phyloP scores from a whole-genome alignment of 2,888 invertebrate species.

The Sinopyrophorus schimmeli region DNA sequence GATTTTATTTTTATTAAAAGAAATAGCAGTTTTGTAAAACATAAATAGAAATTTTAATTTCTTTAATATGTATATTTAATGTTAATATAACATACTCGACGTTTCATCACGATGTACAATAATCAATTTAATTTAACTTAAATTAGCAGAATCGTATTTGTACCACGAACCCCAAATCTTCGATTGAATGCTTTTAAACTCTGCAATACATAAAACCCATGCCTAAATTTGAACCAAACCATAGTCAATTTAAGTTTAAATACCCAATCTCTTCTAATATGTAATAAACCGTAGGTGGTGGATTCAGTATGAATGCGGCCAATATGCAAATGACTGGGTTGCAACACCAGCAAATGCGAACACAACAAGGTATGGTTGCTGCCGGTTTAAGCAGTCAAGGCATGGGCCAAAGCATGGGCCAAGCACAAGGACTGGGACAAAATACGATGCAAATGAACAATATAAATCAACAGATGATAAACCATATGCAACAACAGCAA shows the following conservation, averaged over 20 bases:
- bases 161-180: too few species aligned
- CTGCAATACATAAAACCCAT: too few species aligned
- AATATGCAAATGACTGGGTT: slow-evolving; percentile 57
- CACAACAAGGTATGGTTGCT: slow-evolving; percentile 52
- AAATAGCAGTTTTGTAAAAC: too few species aligned
- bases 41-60: too few species aligned
- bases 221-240: too few species aligned
- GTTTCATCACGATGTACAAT: too few species aligned
- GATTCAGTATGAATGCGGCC: slow-evolving; percentile 42
- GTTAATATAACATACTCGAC: too few species aligned
- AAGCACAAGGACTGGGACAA: slow-evolving; percentile 46
- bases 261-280: neutral
- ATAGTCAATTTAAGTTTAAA: neutral
- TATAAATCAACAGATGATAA: slow-evolving; percentile 58
- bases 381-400: slow-evolving; percentile 48
- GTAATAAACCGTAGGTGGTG: slow-evolving; percentile 16
- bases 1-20: too few species aligned
- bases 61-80: too few species aligned
- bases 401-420: slow-evolving; percentile 39
- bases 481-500: slow-evolving; percentile 59
- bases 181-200: too few species aligned
- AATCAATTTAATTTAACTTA: too few species aligned
- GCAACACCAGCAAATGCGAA: slow-evolving; percentile 57
- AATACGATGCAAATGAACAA: slow-evolving; percentile 52
- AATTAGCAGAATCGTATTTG: too few species aligned